These are phyloP conservation scores for Macrobrachium nipponense DNA, from an alignment of 1,140 invertebrate species.

Conservation along the genomic window DNA sequence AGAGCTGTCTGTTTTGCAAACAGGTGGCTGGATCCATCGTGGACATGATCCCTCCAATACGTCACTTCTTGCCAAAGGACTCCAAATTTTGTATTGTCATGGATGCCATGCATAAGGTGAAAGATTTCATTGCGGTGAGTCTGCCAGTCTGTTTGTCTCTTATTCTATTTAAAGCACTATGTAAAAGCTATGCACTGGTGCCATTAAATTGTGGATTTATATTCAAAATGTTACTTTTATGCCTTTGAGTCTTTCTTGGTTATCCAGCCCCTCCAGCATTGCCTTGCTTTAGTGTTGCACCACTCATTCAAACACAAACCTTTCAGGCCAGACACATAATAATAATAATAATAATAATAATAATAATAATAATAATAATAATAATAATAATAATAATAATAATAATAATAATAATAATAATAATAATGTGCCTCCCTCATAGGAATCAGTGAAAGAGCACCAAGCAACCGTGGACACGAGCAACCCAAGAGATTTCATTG, in stretches of 20 bases:
- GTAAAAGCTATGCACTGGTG: no score
- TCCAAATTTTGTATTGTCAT: neutral
- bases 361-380: neutral
- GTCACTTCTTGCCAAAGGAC: constrained; percentile 8
- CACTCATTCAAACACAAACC: no score
- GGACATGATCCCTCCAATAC: neutral
- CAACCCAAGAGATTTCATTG: constrained; percentile 69
- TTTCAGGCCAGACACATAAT: no score
- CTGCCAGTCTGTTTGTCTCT: no score
- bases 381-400: neutral
- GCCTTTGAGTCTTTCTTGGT: neutral
- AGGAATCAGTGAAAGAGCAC: constrained; percentile 66
- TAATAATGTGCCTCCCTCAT: neutral
- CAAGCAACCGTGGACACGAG: constrained; percentile 66
- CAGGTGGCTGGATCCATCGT: constrained; percentile 9
- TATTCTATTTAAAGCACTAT: no score
- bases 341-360: no score
- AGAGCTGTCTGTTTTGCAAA: neutral
- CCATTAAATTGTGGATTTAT: no score
- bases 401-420: no score
- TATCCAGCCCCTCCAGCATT: no score
- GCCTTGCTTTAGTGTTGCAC: no score
- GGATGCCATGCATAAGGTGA: neutral
- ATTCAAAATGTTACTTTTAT: neutral
- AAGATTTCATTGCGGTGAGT: constrained; percentile 26